Evolutionary conservation across 2,113 vertebrate genomes (phyloP), one percentile per base, ranked within the genome.

Genomic region (Hemiprocne comata): DNA sequence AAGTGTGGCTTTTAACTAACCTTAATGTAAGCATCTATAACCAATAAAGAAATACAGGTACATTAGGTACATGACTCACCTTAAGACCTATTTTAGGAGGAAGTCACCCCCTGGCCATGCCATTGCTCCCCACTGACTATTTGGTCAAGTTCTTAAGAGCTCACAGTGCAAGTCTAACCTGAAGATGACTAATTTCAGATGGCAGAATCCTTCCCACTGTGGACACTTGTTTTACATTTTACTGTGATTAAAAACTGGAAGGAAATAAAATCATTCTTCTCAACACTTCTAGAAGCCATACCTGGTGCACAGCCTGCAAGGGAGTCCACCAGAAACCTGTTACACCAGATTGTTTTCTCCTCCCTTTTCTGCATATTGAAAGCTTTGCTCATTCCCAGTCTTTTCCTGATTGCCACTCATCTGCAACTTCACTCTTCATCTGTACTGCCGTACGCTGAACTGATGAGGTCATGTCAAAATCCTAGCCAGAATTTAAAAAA

Each of bases 351-450:
- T 77, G 76, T 57, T 94, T 94, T 76, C 62, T 91, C 19, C 74
- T 89, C 40, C 13, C 24, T 77, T 84, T 70, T 79, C 66, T 87
- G 81, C 38, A 42, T 54, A 82, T 65, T 0, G 1, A 77, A 79
- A 40, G 18, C 31, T 79, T 91, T 94, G 91, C 91, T 95, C 94
- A 89, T 96, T 96, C 66, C 58, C 94, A 95, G 94, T 64, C 62
- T 0, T 25, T 78, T 90, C 55, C 69, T 92, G 76, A 17, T 10
- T 89, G 84, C 93, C 89, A 89, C 87, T 95, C 89, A 94, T 75
- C 61, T 95, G 87, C 5, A 11, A 61, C 53, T 93, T 61, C 58
- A 24, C n/a, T 87, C 85, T 95, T 93, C 91, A 95, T 89, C 94
- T 96, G 96, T 31, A 95, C 7, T 89, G 57, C 80, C 40, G 1